A percentile compares a stretch with the other conserved stretches of the same genome.
Evolutionary conservation across 2,888 invertebrate species (phyloP).

Genomic region (Thalpophila matura): DNA sequence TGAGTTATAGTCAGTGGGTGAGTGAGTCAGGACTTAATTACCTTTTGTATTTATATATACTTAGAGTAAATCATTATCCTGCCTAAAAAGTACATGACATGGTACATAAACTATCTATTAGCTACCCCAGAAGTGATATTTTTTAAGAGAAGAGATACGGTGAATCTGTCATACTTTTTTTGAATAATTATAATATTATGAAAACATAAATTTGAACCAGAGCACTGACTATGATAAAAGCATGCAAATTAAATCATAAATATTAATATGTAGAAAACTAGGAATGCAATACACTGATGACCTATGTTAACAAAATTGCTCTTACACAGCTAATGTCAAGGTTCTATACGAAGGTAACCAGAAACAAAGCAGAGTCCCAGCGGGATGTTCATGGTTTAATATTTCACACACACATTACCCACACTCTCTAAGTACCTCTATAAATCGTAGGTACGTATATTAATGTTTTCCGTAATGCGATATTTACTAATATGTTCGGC

Average conservation of each 20-base stretch:
- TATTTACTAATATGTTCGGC: slow-evolving; percentile 63
- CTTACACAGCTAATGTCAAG: too few relatives aligned
- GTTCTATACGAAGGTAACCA: neutral
- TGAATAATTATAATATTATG: slow-evolving; percentile 12
- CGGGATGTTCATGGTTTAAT: slow-evolving; percentile 35
- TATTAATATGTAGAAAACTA: slow-evolving; percentile 24
- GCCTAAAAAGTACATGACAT: too few relatives aligned
- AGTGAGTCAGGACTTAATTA: too few relatives aligned
- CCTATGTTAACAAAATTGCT: slow-evolving; percentile 14
- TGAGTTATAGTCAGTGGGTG: too few relatives aligned
- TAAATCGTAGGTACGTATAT: slow-evolving; percentile 14
- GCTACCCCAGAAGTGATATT: too few relatives aligned
- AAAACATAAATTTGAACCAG: slow-evolving; percentile 15
- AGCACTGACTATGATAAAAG: slow-evolving; percentile 5
- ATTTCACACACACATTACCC: slow-evolving; percentile 27
- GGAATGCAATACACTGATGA: slow-evolving; percentile 2
- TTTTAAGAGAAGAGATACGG: too few relatives aligned
- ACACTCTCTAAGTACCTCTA: slow-evolving; percentile 24
- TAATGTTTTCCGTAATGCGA: slow-evolving; percentile 43
- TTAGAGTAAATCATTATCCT: neutral
- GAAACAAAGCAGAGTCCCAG: slow-evolving; percentile 4
- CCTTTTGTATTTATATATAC: slow-evolving; percentile 19
- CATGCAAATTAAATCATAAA: slow-evolving; percentile 29
- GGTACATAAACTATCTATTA: too few relatives aligned
- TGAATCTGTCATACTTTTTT: slow-evolving; percentile 5